These are phyloP conservation scores for Hydrotaea diabolus DNA, from an alignment of 2,888 invertebrate species.

Conservation along the genomic window DNA sequence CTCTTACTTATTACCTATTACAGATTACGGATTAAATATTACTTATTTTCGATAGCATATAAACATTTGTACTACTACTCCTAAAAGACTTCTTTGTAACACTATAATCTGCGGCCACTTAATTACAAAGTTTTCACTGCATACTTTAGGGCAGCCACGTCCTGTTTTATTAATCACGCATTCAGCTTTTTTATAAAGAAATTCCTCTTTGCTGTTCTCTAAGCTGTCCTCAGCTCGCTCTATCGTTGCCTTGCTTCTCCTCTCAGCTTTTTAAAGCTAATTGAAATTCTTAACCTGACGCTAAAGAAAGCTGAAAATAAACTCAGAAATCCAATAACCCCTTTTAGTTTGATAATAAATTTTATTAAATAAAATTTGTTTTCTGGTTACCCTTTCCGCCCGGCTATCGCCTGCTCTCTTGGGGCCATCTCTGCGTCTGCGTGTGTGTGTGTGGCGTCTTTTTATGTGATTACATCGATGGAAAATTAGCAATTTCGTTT, in stretches of 20 bases:
- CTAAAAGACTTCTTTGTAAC: too few species aligned
- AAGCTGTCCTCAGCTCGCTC: too few species aligned
- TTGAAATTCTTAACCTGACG: not conserved
- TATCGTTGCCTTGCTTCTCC: not conserved
- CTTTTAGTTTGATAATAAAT: slow-evolving; percentile 32
- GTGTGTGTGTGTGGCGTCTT: not conserved
- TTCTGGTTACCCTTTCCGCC: not conserved
- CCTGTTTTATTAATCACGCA: too few species aligned
- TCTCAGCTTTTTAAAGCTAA: not conserved
- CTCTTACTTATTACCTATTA: too few species aligned
- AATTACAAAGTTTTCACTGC: too few species aligned
- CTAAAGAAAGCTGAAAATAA: not conserved
- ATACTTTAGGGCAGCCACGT: too few species aligned
- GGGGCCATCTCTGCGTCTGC: not conserved
- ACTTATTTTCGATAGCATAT: too few species aligned
- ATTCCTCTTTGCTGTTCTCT: too few species aligned
- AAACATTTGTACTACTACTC: too few species aligned
- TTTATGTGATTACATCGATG: slow-evolving; percentile 20
- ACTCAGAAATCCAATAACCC: slow-evolving; percentile 21
- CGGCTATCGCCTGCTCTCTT: not conserved
- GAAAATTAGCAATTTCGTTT: slow-evolving; percentile 33
- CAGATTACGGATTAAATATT: too few species aligned
- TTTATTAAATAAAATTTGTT: slow-evolving; percentile 43
- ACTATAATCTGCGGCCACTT: too few species aligned
- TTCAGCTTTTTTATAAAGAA: too few species aligned